Conservation (phyloP, 2,888 invertebrate genomes). For the Drosophila rubida region DNA sequence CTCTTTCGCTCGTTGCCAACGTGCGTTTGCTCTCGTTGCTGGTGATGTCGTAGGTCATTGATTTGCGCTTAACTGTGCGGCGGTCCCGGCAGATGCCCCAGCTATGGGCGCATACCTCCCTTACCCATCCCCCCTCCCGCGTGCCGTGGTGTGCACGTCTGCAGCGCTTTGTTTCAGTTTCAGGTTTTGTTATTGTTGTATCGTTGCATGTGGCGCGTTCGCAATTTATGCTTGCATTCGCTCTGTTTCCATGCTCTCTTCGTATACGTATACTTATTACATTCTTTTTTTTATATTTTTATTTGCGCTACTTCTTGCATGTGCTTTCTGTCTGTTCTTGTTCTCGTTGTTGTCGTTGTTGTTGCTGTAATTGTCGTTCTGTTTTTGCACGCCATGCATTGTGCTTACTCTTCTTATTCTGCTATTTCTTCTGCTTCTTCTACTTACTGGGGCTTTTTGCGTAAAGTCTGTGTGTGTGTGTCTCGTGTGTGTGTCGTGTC, state of each 20-base stretch:
- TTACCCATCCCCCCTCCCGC: neutral
- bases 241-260: conserved; percentile 53
- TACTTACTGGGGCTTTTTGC: conserved; percentile 20
- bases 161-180: conserved; percentile 58
- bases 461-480: conserved; percentile 42
- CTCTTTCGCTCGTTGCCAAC: conserved; percentile 12
- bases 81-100: conserved; percentile 41
- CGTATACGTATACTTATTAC: conserved; percentile 62
- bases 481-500: conserved; percentile 49
- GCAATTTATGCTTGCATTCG: conserved; percentile 34
- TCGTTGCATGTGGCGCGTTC: conserved; percentile 74
- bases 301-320: conserved; percentile 49
- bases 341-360: conserved; percentile 15
- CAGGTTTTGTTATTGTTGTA: conserved; percentile 42
- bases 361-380: conserved; percentile 43
- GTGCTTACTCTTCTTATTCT: conserved; percentile 17
- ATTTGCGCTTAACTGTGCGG: conserved; percentile 72
- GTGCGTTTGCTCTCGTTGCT: conserved; percentile 37
- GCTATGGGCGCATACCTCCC: conserved; percentile 22
- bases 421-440: conserved; percentile 4
- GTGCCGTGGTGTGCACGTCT: conserved; percentile 18
- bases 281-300: conserved; percentile 38
- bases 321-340: conserved; percentile 24
- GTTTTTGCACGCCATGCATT: conserved; percentile 42
- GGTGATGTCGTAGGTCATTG: conserved; percentile 81